Evolutionary conservation across 2,113 vertebrate genomes (phyloP), one percentile per base, ranked within the genome.

Genomic region (Hippocampus mohnikei): DNA sequence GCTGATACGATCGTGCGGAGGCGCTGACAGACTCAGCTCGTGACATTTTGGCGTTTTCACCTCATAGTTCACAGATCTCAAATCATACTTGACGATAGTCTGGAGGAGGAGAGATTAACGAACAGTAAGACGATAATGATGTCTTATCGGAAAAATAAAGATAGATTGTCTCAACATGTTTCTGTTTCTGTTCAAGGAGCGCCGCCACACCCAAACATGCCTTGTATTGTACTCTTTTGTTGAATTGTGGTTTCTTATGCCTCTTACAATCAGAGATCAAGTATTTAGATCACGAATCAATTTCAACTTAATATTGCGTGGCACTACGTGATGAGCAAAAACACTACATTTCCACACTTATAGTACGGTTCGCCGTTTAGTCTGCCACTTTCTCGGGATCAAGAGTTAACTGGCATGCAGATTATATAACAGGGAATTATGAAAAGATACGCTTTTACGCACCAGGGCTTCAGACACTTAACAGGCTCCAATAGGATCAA

Each of bases 1-100:
- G 62, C 84, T 84, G 76, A 94, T 69, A 20, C 90, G 87, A 41
- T 93, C 89, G 0, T 91, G 87, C 0, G 91, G 86, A 1, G 91
- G 88, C 0, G 84, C 71, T 0, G 27, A 78, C 44, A 92, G 70
- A 8, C 68, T 79, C 71, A 95, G 85, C 80, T 95, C 91, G 0
- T 95, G 94, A 75, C 93, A 93, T 18, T 80, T 90, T 8, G 90
- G 61, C 0, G 90, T 89, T 80, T 86, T 91, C 75, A 93, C 82
- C 9, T 89, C 89, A 33, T 95, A 95, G 1, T 81, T 86, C 21
- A 95, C 59, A 0, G 86, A 77, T 25, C 77, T 84, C 65, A 95
- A 80, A 64, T 94, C 90, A n/a, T 91, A 95, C 69, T 94, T 93
- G 0, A 87, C 84, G 0, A 95, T 33, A 67, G 87, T 85, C 94